phyloP scores from a whole-genome alignment of 2,888 invertebrate species.

The Lochmaea crataegi region DNA sequence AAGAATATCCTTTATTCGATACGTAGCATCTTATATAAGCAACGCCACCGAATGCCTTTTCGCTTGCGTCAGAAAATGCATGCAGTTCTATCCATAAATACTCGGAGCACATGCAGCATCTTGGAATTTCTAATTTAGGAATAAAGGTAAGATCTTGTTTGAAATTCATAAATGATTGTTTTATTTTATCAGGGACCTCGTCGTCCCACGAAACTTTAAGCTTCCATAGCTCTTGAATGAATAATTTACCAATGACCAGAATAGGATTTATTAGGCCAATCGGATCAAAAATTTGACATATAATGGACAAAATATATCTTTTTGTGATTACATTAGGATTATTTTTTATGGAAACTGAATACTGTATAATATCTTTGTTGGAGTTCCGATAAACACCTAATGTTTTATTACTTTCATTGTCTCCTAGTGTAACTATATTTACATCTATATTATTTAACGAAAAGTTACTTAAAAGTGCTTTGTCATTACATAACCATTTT shows the following conservation, averaged over 20 bases:
- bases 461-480: neutral
- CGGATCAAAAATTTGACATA: conserved; percentile 36
- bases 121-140: conserved; percentile 17
- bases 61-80: conserved; percentile 20
- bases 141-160: neutral
- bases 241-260: conserved; percentile 30
- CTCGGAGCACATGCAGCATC: conserved; percentile 4
- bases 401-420: conserved; percentile 32
- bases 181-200: conserved; percentile 27
- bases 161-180: conserved; percentile 7
- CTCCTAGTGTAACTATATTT: conserved; percentile 22
- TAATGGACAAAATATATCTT: conserved; percentile 31
- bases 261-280: conserved; percentile 33
- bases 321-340: conserved; percentile 21
- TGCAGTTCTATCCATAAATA: conserved; percentile 19
- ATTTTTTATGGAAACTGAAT: conserved; percentile 11
- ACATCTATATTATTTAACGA: conserved; percentile 12
- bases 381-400: conserved; percentile 35
- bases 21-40: too few relatives aligned
- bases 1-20: neutral
- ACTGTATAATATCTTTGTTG: conserved; percentile 29
- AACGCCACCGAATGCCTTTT: conserved; percentile 15
- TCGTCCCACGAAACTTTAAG: conserved; percentile 36
- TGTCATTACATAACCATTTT: conserved; percentile 17
- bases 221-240: conserved; percentile 38